Evolutionary conservation across 2,797 vertebrate genomes (phyloP), one percentile per base, ranked within the genome.

Genomic region (Rhinogobio ventralis): DNA sequence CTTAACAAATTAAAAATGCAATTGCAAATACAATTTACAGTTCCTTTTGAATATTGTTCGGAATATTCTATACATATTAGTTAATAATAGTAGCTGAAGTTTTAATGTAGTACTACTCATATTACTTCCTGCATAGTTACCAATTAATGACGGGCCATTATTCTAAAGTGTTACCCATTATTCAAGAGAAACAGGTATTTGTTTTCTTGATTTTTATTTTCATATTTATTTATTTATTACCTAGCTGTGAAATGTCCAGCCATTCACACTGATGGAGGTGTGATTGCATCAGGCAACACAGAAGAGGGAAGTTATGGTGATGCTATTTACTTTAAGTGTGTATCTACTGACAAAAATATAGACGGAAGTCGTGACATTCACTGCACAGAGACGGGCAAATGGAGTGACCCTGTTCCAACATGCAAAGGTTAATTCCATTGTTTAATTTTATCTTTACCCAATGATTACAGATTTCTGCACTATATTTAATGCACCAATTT

Each of bases 251-350:
- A 53, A 53, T 95, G 94, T 82, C 85, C 87, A 9, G 0, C 3
- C 20, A 60, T 94, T 64, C 0, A 13, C 8, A 76, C 86, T 33
- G 2, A 7, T 0, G 0, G 33, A 0, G 81, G 86, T 6, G 30
- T 95, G 25, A 51, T 39, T 0, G 82, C 92, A 68, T 20, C 36
- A 0, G 94, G 94, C 11, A 90, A 94, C 67, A 15, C 39, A 15
- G 91, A 94, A 4, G 88, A 90, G 0, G 91, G 91, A 2, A 87
- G 64, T 6, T 93, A 68, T 76, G 91, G 91, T 28, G 93, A 93
- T 17, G 90, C 93, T 19, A 0, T 95, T 77, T 87, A 79, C 66
- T 95, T 95, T 57, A 88, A 88, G 36, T 95, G 94, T 90, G 90
- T 11, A 39, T 84, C 10, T 7, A 42, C 0, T 7, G 0, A 0